A percentile compares a stretch with the other conserved stretches of the same genome.
Conservation (phyloP, 1,140 invertebrate genomes). For the Drosophila setifemur region DNA sequence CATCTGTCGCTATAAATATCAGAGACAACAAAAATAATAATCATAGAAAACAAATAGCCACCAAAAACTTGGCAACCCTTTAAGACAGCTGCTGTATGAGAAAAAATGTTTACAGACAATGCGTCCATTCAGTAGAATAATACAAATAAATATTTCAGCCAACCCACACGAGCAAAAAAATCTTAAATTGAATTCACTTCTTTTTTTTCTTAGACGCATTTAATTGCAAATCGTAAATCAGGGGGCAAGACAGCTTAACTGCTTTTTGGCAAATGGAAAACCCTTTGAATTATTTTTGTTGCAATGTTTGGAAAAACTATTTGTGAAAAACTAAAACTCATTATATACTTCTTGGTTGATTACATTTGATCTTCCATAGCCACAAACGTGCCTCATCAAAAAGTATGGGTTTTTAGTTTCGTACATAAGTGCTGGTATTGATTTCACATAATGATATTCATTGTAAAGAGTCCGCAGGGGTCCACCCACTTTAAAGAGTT, state of each 20-base stretch:
- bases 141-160: conserved; percentile 60
- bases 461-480: conserved; percentile 34
- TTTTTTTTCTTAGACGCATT: conserved; percentile 39
- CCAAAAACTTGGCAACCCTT: conserved; percentile 69
- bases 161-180: conserved; percentile 49
- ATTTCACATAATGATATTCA: conserved; percentile 61
- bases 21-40: conserved; percentile 60
- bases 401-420: conserved; percentile 8
- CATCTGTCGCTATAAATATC: conserved; percentile 75
- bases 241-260: conserved; percentile 25
- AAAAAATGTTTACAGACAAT: conserved; percentile 52
- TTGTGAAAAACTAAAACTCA: conserved; percentile 7
- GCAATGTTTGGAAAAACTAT: conserved; percentile 24
- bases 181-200: conserved; percentile 18
- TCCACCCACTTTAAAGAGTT: conserved; percentile 46
- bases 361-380: conserved; percentile 15
- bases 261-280: conserved; percentile 23
- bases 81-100: conserved; percentile 47
- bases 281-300: conserved; percentile 6
- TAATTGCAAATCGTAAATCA: conserved; percentile 67
- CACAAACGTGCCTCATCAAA: conserved; percentile 14
- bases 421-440: conserved; percentile 66
- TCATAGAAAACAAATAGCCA: conserved; percentile 41
- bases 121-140: conserved; percentile 28
- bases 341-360: conserved; percentile 4